Percentiles rank a stretch among this genome's conserved stretches.
Conservation (phyloP, 2,797 vertebrate genomes). For the Argyrosomus regius region DNA sequence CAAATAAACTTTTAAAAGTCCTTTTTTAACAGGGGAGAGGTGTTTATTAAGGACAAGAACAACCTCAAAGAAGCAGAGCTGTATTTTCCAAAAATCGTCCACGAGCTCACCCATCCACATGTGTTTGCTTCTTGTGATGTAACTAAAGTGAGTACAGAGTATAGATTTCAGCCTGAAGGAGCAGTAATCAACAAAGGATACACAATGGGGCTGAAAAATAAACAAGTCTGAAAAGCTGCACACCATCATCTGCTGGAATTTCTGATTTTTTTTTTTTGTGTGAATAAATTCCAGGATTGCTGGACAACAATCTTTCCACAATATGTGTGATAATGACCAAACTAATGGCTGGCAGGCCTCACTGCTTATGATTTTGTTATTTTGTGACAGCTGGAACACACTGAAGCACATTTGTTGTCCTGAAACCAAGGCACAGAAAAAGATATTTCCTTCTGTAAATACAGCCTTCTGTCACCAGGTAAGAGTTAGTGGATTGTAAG, state of each 20-base stretch:
- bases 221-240: constrained; percentile 36
- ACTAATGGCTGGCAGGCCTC: constrained; percentile 31
- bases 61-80: constrained; percentile 23
- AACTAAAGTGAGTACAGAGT: constrained; percentile 23
- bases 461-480: neutral
- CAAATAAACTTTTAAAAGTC: constrained; percentile 55
- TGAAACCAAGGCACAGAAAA: constrained; percentile 7
- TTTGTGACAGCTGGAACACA: constrained; percentile 2
- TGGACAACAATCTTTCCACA: constrained; percentile 11
- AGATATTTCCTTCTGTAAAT: neutral
- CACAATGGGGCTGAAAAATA: constrained; percentile 33
- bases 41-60: constrained; percentile 38
- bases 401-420: constrained; percentile 1
- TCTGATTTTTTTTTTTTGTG: neutral
- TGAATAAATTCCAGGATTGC: constrained; percentile 25
- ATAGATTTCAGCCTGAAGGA: constrained; percentile 32
- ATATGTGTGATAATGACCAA: constrained; percentile 30
- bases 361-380: constrained; percentile 12
- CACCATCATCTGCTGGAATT: constrained; percentile 21
- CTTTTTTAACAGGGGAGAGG: constrained; percentile 32
- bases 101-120: constrained; percentile 21
- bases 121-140: constrained; percentile 49
- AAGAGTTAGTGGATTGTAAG: neutral
- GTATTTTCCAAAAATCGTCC: constrained; percentile 47
- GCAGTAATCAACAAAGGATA: constrained; percentile 42